Evolutionary conservation across 2,888 invertebrate genomes (phyloP), one percentile per base, ranked within the genome.

Genomic region (Andrena flavipes): DNA sequence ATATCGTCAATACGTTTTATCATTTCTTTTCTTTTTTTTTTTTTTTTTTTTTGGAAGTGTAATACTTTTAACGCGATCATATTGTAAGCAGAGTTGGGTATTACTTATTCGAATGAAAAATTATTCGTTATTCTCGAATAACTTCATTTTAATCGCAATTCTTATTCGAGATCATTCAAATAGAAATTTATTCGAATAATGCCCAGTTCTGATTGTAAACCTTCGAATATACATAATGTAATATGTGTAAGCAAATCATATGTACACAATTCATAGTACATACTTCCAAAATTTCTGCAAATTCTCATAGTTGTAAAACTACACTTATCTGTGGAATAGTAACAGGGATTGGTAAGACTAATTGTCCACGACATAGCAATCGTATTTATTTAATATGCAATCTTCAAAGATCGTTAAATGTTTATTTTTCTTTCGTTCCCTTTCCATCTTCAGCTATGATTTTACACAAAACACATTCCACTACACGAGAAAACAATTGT

Each of bases 31-130:
- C 60, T 72, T 49, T 81, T 84, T 60, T 80, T 63, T 72, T 49
- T 81, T 84, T 60, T 80, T n/a, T 63, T 72, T 49, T 81, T 84
- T 60, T 80, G 48, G 48, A 65, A 84, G 70, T 64, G 59, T 59
- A 65, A 79, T 60, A 72, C 78, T 82, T 86, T 70, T 60, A 49
- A 64, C 54, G 70, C 76, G 63, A 73, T 85, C 64, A 76, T 42
- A 60, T 77, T 70, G 70, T 13, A 42, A 42, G 16, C 42, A 42
- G 42, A 42, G 42, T 16, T 5, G 16, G 42, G 16, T 16, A 42
- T 42, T 42, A 42, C 16, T 42, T 42, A 16, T 1, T 42, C 42
- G 16, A 42, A 42, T 42, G 5, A 42, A 42, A 5, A 16, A 16
- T 42, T 42, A 42, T 42, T 42, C 42, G 42, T 42, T 42, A 16